Conservation (phyloP, 2,113 vertebrate genomes). For the Tonatia bakeri region DNA sequence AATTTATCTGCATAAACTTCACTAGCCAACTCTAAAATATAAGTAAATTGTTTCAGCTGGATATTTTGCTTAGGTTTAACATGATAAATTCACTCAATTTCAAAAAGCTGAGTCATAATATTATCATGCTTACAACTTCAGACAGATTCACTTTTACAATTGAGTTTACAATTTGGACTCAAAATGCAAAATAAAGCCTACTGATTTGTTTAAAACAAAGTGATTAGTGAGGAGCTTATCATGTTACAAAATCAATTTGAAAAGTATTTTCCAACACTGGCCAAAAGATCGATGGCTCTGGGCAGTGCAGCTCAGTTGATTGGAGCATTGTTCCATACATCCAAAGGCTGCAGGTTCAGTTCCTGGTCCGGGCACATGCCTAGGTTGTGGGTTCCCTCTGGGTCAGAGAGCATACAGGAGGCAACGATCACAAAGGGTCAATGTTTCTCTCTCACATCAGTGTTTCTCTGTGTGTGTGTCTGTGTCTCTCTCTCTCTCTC, state of each 20-base stretch:
- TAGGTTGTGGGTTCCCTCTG: no score
- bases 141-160: neutral
- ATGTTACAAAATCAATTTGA: neutral
- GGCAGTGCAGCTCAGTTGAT: no score
- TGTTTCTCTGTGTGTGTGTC: no score
- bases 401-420: no score
- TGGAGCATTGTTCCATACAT: no score
- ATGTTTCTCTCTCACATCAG: no score
- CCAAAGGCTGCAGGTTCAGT: no score
- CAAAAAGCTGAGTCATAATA: neutral
- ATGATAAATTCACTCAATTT: neutral
- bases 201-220: neutral
- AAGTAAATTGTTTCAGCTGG: neutral
- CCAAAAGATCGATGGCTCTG: neutral
- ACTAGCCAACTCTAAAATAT: neutral
- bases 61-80: neutral
- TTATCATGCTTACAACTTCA: neutral
- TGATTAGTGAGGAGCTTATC: neutral
- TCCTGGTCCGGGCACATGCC: no score
- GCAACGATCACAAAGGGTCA: no score
- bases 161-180: neutral
- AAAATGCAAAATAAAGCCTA: neutral
- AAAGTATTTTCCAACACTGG: neutral
- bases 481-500: no score
- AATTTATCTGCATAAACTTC: neutral